A percentile compares a stretch with the other conserved stretches of the same genome.
Evolutionary conservation across 2,888 invertebrate genomes (phyloP).

Genomic region (Phlogophora meticulosa): DNA sequence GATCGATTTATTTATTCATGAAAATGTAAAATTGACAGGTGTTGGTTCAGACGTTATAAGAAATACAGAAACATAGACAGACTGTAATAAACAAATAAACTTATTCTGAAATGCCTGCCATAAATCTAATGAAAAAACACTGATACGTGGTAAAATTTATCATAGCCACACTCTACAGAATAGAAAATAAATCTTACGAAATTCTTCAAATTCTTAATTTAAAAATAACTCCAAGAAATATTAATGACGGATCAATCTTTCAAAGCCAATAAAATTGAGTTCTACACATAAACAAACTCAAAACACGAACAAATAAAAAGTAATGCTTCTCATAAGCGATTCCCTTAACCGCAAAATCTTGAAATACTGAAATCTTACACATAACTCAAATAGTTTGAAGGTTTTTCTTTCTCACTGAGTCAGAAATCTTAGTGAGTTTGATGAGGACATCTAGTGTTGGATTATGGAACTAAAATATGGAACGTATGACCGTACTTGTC

Average conservation of each 20-base stretch:
- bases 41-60: not conserved
- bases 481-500: slow-evolving; percentile 23
- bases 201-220: not conserved
- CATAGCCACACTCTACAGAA: no score
- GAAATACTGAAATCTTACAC: slow-evolving; percentile 19
- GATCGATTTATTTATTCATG: slow-evolving; percentile 7
- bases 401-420: slow-evolving; percentile 26
- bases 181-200: no score
- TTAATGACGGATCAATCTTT: slow-evolving; percentile 23
- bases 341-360: slow-evolving; percentile 9
- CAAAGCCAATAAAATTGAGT: slow-evolving; percentile 24
- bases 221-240: slow-evolving; percentile 9
- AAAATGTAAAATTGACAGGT: not conserved
- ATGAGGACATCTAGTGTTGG: slow-evolving; percentile 16
- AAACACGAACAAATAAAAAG: slow-evolving; percentile 13
- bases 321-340: not conserved
- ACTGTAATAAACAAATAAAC: not conserved
- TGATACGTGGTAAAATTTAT: not conserved
- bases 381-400: slow-evolving; percentile 41
- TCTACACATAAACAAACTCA: slow-evolving; percentile 11
- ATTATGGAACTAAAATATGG: slow-evolving; percentile 15
- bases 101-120: not conserved
- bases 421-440: slow-evolving; percentile 17
- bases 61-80: not conserved
- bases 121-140: not conserved